Base-by-base conservation (phyloP, 2,797 vertebrate genomes). In the Sebastes vulpes region DNA sequence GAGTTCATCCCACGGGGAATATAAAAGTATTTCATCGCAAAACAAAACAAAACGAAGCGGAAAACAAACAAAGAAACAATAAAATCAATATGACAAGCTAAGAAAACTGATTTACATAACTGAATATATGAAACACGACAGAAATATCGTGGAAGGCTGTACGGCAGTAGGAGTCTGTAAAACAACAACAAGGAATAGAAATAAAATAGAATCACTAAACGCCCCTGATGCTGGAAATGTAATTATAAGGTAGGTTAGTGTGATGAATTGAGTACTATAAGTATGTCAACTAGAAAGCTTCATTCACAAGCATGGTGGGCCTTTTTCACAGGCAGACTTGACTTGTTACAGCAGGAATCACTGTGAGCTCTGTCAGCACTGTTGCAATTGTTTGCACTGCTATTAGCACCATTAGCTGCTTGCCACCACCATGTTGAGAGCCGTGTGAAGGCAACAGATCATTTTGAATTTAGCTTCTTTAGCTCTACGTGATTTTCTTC, bases 101-200 rank as follows among this genome's bases (percentile, higher is more conserved):
- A 23, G n/a, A 50, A 75, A 70, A 72, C 42, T 12, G n/a, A 82
- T 91, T 81, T 79, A 65, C 75, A 85, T 86, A 73, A 86, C 8
- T 80, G 35, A 71, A 83, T 77, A 31, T 52, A 46, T 18, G 53
- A 86, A 83, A 84, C 53, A 59, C 7, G 3, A 38, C 48, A 28
- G 53, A 68, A 60, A 21, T 68, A 77, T 66, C 72, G 64, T 68
- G 52, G 57, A 60, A 74, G 53, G 59, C 16, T 46, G 11, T 48
- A 20, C 1, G 10, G 53, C 65, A 20, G 3, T 46, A 20, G 5
- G 48, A 21, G 48, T 74, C 21, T 23, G 21, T 68, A 54, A 72
- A 70, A 63, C 26, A 4, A 54, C 54, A 66, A 60, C 54, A 66
- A 60, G 72, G 53, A 58, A 60, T 16, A 38, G 28, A 52, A 69